Evolutionary conservation across 2,888 invertebrate genomes (phyloP).

Genomic region (Catotricha subobsoleta): DNA sequence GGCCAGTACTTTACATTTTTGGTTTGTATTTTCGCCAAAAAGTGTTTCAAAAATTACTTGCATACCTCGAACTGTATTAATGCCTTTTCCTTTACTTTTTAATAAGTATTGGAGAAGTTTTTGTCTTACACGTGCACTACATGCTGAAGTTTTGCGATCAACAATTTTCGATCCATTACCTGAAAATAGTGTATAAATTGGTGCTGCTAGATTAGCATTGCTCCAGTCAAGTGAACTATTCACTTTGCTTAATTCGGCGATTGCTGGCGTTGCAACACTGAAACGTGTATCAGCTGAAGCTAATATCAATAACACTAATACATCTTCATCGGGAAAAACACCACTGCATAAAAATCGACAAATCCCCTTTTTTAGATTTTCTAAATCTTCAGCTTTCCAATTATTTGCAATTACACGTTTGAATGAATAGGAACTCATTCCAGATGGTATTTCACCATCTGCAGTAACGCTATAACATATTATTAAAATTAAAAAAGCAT

Average conservation of each 20-base stretch:
- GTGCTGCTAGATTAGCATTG: slow-evolving; percentile 44
- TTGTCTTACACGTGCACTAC: slow-evolving; percentile 64
- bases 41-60: slow-evolving; percentile 79
- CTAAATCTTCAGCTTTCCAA: slow-evolving; percentile 60
- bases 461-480: slow-evolving; percentile 20
- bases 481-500: too few species aligned
- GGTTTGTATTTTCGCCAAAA: slow-evolving; percentile 67
- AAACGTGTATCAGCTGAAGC: slow-evolving; percentile 80
- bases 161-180: slow-evolving; percentile 33
- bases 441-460: slow-evolving; percentile 41
- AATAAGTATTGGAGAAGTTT: slow-evolving; percentile 72
- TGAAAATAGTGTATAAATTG: slow-evolving; percentile 57
- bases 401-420: slow-evolving; percentile 57
- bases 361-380: slow-evolving; percentile 58
- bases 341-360: slow-evolving; percentile 68
- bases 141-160: slow-evolving; percentile 58
- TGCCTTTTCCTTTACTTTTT: slow-evolving; percentile 48
- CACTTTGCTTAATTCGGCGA: slow-evolving; percentile 65
- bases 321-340: slow-evolving; percentile 53
- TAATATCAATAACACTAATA: slow-evolving; percentile 59
- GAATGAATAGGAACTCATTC: slow-evolving; percentile 57
- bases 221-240: slow-evolving; percentile 66
- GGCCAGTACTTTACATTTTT: slow-evolving; percentile 61
- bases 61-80: slow-evolving; percentile 61
- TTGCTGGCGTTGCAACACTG: slow-evolving; percentile 74